phyloP scores from a whole-genome alignment of 2,888 invertebrate species.

The Ceratothoa steindachneri region DNA sequence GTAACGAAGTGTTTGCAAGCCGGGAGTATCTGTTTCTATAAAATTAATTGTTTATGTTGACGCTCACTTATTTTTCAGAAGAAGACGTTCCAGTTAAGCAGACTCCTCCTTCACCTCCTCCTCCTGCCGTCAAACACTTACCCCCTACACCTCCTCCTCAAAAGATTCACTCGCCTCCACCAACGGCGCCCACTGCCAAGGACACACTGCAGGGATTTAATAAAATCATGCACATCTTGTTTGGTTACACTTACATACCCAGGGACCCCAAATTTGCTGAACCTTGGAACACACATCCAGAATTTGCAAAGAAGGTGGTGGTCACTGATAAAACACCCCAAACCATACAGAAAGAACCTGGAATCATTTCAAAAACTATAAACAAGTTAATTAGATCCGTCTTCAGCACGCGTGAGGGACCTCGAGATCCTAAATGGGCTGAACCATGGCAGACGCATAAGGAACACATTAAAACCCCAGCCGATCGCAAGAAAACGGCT shows the following conservation, averaged over 20 bases:
- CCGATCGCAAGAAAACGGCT: neutral
- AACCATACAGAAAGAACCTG: neutral
- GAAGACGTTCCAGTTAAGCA: neutral
- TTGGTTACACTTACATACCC: neutral
- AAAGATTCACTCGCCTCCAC: neutral
- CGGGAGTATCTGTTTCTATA: no score
- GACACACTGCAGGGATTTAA: neutral
- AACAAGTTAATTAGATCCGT: neutral
- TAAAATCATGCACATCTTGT: neutral
- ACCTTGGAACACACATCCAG: slow-evolving; percentile 14
- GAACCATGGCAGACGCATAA: slow-evolving; percentile 24
- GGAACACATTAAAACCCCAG: slow-evolving; percentile 1
- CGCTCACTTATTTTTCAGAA: no score
- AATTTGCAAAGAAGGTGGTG: slow-evolving; percentile 1
- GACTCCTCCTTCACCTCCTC: neutral
- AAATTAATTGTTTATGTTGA: no score
- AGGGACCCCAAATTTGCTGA: slow-evolving; percentile 14
- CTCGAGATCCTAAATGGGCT: slow-evolving; percentile 8
- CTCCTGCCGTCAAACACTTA: neutral
- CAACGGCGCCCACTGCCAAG: neutral
- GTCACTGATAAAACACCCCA: neutral
- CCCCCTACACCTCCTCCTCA: neutral
- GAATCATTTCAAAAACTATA: neutral
- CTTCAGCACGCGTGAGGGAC: neutral
- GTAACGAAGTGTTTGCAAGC: no score